phyloP scores from a whole-genome alignment of 2,113 vertebrate species.

The Delphinus delphis region DNA sequence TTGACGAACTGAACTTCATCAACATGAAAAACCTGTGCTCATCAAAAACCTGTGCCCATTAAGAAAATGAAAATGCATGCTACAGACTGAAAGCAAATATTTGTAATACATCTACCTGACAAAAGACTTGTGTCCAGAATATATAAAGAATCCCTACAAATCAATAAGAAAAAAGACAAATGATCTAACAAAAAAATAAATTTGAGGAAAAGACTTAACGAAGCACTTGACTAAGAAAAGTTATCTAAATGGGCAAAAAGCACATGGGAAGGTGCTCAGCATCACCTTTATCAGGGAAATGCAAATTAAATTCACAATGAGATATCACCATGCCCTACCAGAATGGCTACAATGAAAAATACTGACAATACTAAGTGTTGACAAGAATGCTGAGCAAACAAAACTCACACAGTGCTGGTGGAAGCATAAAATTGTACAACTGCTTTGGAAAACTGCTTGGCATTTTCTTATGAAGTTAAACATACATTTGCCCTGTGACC shows the following conservation, averaged over 20 bases:
- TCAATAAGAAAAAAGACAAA: background rate
- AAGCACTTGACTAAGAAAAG: background rate
- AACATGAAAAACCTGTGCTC: background rate
- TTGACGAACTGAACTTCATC: background rate
- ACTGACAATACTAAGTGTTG: background rate
- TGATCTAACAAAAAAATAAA: background rate
- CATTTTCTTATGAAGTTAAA: background rate
- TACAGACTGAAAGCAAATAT: background rate
- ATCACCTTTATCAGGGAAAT: background rate
- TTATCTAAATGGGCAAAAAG: background rate
- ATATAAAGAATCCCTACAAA: background rate
- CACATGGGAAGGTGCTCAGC: no score
- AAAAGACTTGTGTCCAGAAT: background rate
- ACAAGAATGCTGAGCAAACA: background rate
- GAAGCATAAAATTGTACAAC: background rate
- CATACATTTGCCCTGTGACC: no score
- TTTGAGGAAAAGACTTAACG: background rate
- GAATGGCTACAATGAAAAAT: background rate
- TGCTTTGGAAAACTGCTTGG: background rate
- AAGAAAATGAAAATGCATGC: background rate
- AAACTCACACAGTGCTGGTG: background rate
- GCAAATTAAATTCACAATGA: background rate
- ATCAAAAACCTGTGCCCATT: background rate
- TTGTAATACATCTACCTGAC: background rate
- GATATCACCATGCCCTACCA: background rate